Evolutionary conservation across 1,140 invertebrate genomes (phyloP).

Genomic region (Pseudomyrmex flavicornis): DNA sequence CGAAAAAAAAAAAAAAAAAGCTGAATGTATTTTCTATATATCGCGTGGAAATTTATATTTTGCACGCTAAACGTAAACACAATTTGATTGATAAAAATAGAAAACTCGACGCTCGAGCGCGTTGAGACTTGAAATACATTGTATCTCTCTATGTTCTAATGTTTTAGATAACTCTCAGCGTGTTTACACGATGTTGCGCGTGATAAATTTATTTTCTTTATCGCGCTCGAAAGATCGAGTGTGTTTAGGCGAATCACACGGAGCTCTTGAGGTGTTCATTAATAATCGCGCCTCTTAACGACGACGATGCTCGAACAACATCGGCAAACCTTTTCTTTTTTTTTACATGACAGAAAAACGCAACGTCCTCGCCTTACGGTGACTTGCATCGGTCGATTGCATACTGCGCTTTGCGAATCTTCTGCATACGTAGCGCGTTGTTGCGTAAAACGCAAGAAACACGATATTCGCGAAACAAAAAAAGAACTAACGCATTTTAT

Average conservation of each 20-base stretch:
- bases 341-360: slow-evolving; percentile 9
- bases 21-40: neutral
- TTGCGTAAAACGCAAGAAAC: slow-evolving; percentile 29
- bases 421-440: neutral
- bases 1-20: neutral
- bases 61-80: neutral
- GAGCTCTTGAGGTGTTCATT: slow-evolving; percentile 19
- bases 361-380: neutral
- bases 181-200: neutral
- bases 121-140: neutral
- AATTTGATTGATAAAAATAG: neutral
- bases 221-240: neutral
- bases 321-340: neutral
- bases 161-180: neutral
- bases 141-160: neutral
- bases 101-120: neutral
- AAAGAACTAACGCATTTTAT: neutral
- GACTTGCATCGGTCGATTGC: slow-evolving; percentile 33
- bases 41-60: neutral
- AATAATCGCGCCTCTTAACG: neutral
- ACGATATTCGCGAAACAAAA: neutral
- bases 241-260: neutral
- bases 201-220: neutral
- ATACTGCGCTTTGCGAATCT: neutral
- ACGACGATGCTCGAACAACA: neutral